Evolutionary conservation across 1,140 invertebrate genomes (phyloP), one percentile per base, ranked within the genome.

Genomic region (Nephotettix cincticeps): DNA sequence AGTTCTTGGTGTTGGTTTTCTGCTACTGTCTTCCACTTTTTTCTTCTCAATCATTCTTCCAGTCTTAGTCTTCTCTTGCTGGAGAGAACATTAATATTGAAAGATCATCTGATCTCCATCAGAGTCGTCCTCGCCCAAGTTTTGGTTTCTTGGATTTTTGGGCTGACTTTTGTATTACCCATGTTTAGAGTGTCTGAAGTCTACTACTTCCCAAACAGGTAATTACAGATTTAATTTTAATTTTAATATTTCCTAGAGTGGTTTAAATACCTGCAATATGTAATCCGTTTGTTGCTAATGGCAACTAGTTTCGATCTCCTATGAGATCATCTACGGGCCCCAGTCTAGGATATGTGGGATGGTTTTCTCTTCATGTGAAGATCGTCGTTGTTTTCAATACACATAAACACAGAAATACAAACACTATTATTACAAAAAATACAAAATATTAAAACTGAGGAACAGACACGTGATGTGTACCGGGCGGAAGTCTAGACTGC

Each of bases 131-230:
- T 51, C 4, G 47, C 4, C 3, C 6, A n/a, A 4, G n/a, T 21
- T 19, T n/a, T 51, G 3, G 14, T 21, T 2, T 19, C 21, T 9
- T 51, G 4, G n/a, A n/a, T 51, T 9, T 51, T 51, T 4, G n/a
- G 47, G 3, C 19, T 51, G 4, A 4, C 19, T 51, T 21, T 51
- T 19, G 47, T 51, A 3, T 51, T n/a, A 3, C 47, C 47, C 19
- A 11, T n/a, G n/a, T 51, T 51, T 3, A 9, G 47, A 4, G 19
- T 21, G 14, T 4, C 21, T 19, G 47, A 51, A 17, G 21, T 51
- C n/a, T n/a, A 51, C 47, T 51, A 51, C 19, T 51, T 51, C n/a
- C 47, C 47, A 51, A 51, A 51, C 47, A 51, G 47, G 47, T 51
- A 17, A 4, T 4, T 9, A 21, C 47, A 9, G 6, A 40, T 6